Conservation (phyloP, 2,888 invertebrate genomes). For the Thecocarcelia acutangulata region DNA sequence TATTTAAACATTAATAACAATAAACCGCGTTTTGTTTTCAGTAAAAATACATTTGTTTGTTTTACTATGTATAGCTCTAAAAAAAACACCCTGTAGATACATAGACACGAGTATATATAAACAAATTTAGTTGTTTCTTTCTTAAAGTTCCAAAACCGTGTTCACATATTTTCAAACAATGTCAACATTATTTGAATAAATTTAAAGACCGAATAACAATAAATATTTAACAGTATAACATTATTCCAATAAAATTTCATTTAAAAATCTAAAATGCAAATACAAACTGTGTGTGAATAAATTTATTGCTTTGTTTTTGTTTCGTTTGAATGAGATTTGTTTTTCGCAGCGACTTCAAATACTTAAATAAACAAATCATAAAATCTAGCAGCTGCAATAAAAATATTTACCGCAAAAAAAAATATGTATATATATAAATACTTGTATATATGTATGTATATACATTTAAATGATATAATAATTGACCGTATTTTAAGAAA, state of each 20-base stretch:
- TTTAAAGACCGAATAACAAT: constrained; percentile 23
- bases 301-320: constrained; percentile 17
- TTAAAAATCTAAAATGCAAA: constrained; percentile 47
- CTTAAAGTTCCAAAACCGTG: too few species aligned
- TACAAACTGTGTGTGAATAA: constrained; percentile 19
- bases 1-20: too few species aligned
- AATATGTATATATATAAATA: too few species aligned
- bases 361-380: constrained; percentile 30
- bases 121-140: too few species aligned
- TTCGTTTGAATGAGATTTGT: constrained; percentile 25
- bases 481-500: constrained; percentile 20
- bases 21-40: too few species aligned
- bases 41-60: too few species aligned
- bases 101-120: too few species aligned
- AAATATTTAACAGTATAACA: constrained; percentile 38
- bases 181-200: background rate
- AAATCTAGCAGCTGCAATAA: constrained; percentile 44
- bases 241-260: constrained; percentile 20
- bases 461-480: constrained; percentile 20
- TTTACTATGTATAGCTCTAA: too few species aligned
- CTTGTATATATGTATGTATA: too few species aligned
- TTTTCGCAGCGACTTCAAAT: constrained; percentile 28
- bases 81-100: too few species aligned
- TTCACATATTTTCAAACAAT: background rate
- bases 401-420: constrained; percentile 32